Base-by-base conservation (phyloP, 2,797 vertebrate genomes). In the Myripristis murdjan region DNA sequence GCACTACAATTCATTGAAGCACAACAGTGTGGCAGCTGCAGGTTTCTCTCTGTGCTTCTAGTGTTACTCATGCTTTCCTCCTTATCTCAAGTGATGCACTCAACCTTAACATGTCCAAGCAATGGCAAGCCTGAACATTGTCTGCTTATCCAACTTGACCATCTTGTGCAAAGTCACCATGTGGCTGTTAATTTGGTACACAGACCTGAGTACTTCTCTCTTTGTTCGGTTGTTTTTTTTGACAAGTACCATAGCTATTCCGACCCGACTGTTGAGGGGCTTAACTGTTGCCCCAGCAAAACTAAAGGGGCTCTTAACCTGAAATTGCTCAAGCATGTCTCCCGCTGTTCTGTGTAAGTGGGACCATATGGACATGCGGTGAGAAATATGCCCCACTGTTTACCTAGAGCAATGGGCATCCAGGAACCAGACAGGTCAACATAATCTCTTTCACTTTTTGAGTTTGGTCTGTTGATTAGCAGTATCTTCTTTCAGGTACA, bases 81-180 rank as follows among this genome's bases (percentile, higher is more conserved):
- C 22, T 70, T 77, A 77, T 79, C 68, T 43, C 41, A 58, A 60
- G 52, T 11, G 28, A 53, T 28, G 23, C 64, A 69, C 64, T 70
- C 69, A 22, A n/a, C 61, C 57, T 26, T 64, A 41, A 51, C 53
- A 52, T 44, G 11, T 63, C 56, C 31, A 59, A 49, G 26, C 49
- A 43, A 37, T 14, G 0, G 11, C 58, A 49, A 9, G 31, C 37
- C 14, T 46, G 39, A 60, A 37, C 37, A 7, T 2, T 1, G 48
- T 41, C 48, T 22, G 31, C 44, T 49, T 69, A 75, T 82, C 72
- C 4, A 10, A 49, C 26, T 26, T 24, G 10, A 39, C 11, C 46
- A 12, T 46, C 53, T 10, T 26, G 63, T 43, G 11, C 24, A 51
- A 81, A 64, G 35, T 41, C 56, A 10, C 39, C 9, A 26, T 16